phyloP scores from a whole-genome alignment of 2,888 invertebrate genomes.

The Dinocampus coccinellae region DNA sequence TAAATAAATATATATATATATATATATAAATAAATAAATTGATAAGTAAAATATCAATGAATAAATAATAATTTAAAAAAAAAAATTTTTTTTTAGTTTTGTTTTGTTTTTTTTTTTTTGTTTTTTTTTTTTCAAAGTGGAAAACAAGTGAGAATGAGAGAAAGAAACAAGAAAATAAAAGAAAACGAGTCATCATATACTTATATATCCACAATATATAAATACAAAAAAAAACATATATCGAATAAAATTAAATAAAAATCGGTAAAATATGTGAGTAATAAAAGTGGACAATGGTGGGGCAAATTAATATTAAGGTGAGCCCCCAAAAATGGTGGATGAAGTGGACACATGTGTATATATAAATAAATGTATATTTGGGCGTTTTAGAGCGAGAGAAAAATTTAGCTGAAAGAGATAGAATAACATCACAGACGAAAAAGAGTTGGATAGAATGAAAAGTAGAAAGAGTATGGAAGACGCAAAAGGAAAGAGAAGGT shows the following conservation, averaged over 20 bases:
- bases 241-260: constrained; percentile 54
- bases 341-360: constrained; percentile 19
- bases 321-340: constrained; percentile 22
- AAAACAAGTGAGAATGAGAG: not conserved
- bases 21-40: not conserved
- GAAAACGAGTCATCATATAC: not conserved
- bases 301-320: constrained; percentile 67
- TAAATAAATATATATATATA: not conserved
- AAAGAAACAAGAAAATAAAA: constrained; percentile 24
- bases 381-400: constrained; percentile 40
- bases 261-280: constrained; percentile 64
- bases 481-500: constrained; percentile 42
- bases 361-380: too few species aligned
- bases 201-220: constrained; percentile 14
- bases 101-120: too few species aligned
- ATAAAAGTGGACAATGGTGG: constrained; percentile 66
- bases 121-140: too few species aligned
- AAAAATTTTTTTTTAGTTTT: too few species aligned
- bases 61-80: too few species aligned
- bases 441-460: constrained; percentile 24
- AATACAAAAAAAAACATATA: constrained; percentile 22
- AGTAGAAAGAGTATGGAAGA: constrained; percentile 11
- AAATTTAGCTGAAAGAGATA: constrained; percentile 27
- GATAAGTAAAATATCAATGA: too few species aligned
- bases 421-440: constrained; percentile 18